Evolutionary conservation across 2,797 vertebrate species (phyloP).

Genomic region (Dallia pectoralis): DNA sequence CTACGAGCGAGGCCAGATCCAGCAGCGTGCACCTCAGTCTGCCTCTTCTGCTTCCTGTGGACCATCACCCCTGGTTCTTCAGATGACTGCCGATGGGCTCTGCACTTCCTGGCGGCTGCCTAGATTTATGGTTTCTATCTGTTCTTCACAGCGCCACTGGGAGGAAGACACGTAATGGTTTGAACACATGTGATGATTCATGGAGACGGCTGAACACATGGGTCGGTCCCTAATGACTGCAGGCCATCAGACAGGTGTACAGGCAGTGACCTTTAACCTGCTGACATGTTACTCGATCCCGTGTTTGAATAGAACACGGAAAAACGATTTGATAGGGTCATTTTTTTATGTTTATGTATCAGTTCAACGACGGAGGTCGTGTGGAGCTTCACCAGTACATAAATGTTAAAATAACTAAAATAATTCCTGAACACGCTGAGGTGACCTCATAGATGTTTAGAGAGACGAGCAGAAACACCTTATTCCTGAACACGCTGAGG

Average conservation of each 20-base stretch:
- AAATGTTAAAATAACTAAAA: no score
- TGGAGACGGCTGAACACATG: slow-evolving; percentile 41
- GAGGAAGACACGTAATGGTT: slow-evolving; percentile 45
- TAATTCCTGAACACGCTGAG: background rate
- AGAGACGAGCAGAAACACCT: background rate
- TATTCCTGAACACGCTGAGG: background rate
- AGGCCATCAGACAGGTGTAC: slow-evolving; percentile 29
- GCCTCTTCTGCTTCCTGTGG: slow-evolving; percentile 33
- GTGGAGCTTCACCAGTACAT: background rate
- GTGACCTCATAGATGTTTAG: background rate
- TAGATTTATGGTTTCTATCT: slow-evolving; percentile 45
- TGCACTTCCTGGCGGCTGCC: slow-evolving; percentile 30
- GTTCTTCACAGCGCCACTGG: slow-evolving; percentile 45
- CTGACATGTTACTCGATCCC: background rate
- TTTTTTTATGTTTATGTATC: background rate
- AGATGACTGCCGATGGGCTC: slow-evolving; percentile 28
- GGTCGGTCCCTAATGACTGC: slow-evolving; percentile 30
- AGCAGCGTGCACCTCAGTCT: background rate
- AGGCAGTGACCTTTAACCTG: slow-evolving; percentile 15
- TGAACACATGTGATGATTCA: slow-evolving; percentile 56
- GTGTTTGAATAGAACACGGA: background rate
- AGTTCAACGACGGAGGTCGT: background rate
- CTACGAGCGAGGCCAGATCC: slow-evolving; percentile 1
- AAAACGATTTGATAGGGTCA: background rate
- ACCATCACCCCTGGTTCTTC: slow-evolving; percentile 17